A percentile compares a stretch with the other conserved stretches of the same genome.
These are phyloP conservation scores for Microplitis mediator DNA, from an alignment of 1,140 invertebrate genomes.

Conservation along the genomic window DNA sequence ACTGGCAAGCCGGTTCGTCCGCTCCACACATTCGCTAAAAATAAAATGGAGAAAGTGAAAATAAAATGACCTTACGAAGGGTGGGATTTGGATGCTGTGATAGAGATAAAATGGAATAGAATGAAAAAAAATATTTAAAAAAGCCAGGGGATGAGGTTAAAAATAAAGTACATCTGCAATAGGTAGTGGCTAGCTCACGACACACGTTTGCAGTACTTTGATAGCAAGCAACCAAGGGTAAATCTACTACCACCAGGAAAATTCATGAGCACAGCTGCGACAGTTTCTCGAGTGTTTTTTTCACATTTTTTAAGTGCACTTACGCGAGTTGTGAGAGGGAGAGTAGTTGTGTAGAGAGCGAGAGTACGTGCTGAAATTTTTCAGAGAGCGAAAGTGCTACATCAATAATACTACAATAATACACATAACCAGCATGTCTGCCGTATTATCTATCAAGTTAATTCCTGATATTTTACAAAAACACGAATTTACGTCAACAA, in stretches of 20 bases:
- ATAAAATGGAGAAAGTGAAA: slow-evolving; percentile 55
- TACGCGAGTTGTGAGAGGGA: slow-evolving; percentile 24
- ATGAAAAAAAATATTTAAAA: neutral
- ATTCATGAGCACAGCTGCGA: slow-evolving; percentile 42
- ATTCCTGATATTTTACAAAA: neutral
- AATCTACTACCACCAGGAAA: slow-evolving; percentile 28
- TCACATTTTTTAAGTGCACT: slow-evolving; percentile 51
- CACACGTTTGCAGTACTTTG: slow-evolving; percentile 15
- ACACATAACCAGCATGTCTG: too few relatives aligned
- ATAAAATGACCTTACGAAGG: slow-evolving; percentile 47
- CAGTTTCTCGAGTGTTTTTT: slow-evolving; percentile 43
- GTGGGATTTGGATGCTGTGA: too few relatives aligned
- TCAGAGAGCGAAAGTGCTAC: neutral
- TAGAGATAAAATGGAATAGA: neutral
- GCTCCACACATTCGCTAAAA: slow-evolving; percentile 35
- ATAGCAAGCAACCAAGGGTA: neutral
- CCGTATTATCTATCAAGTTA: too few relatives aligned
- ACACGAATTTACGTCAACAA: too few relatives aligned
- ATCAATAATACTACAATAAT: neutral
- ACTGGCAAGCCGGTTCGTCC: slow-evolving; percentile 16
- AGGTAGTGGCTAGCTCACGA: slow-evolving; percentile 9
- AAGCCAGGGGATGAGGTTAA: neutral
- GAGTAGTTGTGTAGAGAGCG: neutral
- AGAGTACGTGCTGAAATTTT: slow-evolving; percentile 9
- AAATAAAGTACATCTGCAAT: slow-evolving; percentile 21